A percentile compares a stretch with the other conserved stretches of the same genome.
Conservation (phyloP, 1,140 invertebrate genomes). For the Diachasmimorpha longicaudata region DNA sequence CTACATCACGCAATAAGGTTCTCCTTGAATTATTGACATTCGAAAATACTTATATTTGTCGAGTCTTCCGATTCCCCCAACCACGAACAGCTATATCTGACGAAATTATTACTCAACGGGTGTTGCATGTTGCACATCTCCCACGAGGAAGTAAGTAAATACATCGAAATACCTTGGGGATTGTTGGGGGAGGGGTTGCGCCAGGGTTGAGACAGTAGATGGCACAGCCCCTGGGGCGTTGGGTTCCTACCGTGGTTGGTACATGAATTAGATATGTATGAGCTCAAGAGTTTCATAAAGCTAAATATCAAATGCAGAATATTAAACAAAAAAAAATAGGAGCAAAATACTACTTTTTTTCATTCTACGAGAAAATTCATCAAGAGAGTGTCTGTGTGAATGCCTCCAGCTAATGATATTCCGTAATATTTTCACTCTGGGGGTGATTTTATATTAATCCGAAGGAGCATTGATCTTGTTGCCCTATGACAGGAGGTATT, state of each 20-base stretch:
- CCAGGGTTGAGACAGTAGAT: not conserved
- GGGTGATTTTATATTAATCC: too few relatives aligned
- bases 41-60: not conserved
- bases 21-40: not conserved
- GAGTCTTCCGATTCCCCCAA: not conserved
- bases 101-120: slow-evolving; percentile 14
- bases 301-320: not conserved
- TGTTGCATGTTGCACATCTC: slow-evolving; percentile 3
- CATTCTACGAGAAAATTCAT: not conserved
- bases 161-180: slow-evolving; percentile 17
- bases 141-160: slow-evolving; percentile 13
- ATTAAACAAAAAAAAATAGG: not conserved
- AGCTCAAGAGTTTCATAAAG: slow-evolving; percentile 6
- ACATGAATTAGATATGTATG: slow-evolving; percentile 22
- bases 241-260: not conserved
- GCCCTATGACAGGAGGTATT: too few relatives aligned
- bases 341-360: not conserved
- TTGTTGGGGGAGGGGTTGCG: not conserved
- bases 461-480: too few relatives aligned
- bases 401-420: too few relatives aligned
- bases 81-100: not conserved
- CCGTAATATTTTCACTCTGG: too few relatives aligned
- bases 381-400: not conserved
- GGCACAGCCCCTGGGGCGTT: not conserved
- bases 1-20: too few relatives aligned